Conservation (phyloP, 2,113 vertebrate species). For the Halcyon senegalensis region DNA sequence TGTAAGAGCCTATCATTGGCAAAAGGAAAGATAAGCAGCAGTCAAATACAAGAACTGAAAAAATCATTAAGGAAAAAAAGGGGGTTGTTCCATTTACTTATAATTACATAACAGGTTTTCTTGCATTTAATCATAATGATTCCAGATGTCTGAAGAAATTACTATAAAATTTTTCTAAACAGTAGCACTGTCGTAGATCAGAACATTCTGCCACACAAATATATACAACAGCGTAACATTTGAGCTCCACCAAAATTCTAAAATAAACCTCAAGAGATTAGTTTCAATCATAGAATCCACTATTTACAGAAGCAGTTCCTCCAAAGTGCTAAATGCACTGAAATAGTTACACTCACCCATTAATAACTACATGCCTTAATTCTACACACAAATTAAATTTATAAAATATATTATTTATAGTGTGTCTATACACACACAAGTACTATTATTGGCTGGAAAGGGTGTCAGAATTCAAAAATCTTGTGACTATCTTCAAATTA, state of each 20-base stretch:
- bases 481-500: neutral
- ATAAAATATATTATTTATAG: neutral
- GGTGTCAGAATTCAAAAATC: neutral
- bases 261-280: neutral
- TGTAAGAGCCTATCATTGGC: neutral
- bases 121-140: neutral
- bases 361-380: neutral
- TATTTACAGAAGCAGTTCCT: neutral
- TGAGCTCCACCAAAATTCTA: neutral
- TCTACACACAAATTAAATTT: neutral
- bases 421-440: neutral
- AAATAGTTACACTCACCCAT: neutral
- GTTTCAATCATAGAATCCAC: neutral
- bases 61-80: neutral
- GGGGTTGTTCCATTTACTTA: neutral
- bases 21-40: neutral
- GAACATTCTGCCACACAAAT: neutral
- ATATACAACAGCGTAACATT: neutral
- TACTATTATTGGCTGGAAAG: neutral
- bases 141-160: neutral
- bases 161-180: neutral
- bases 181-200: neutral
- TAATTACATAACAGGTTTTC: neutral
- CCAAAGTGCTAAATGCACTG: neutral
- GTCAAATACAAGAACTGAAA: neutral